phyloP scores from a whole-genome alignment of 2,888 invertebrate genomes.

The Ophion obscuratus region DNA sequence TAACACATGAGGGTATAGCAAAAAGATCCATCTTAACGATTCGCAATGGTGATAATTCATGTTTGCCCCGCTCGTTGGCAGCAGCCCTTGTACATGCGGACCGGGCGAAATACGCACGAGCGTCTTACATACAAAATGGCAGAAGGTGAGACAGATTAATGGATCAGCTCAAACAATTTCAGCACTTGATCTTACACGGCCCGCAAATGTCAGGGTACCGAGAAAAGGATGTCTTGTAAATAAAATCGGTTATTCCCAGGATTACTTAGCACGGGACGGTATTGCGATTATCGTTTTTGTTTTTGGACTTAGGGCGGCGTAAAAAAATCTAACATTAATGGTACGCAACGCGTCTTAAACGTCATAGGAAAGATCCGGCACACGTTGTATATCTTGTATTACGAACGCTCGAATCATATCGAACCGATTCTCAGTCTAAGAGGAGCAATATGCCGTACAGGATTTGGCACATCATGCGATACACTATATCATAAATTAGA shows the following conservation, averaged over 20 bases:
- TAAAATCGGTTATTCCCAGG: neutral
- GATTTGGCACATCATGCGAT: no score
- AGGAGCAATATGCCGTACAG: neutral
- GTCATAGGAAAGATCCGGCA: no score
- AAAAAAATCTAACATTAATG: no score
- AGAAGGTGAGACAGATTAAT: neutral
- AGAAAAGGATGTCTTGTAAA: neutral
- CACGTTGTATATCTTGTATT: no score
- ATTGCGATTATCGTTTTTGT: no score
- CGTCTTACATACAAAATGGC: constrained; percentile 1
- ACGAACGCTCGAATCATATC: no score
- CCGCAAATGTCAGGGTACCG: neutral
- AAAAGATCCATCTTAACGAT: constrained; percentile 22
- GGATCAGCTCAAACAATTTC: neutral
- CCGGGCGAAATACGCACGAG: constrained; percentile 13
- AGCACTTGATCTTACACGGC: neutral
- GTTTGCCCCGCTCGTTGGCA: constrained; percentile 31
- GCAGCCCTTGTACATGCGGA: constrained; percentile 1
- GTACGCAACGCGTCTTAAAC: no score
- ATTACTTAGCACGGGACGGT: neutral
- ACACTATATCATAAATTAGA: no score
- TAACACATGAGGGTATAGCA: constrained; percentile 14
- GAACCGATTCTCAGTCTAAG: neutral
- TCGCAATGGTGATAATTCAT: constrained; percentile 24
- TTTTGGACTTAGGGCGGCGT: no score